These are phyloP conservation scores for Columba janthina DNA, from an alignment of 2,113 vertebrate genomes.

Conservation along the genomic window DNA sequence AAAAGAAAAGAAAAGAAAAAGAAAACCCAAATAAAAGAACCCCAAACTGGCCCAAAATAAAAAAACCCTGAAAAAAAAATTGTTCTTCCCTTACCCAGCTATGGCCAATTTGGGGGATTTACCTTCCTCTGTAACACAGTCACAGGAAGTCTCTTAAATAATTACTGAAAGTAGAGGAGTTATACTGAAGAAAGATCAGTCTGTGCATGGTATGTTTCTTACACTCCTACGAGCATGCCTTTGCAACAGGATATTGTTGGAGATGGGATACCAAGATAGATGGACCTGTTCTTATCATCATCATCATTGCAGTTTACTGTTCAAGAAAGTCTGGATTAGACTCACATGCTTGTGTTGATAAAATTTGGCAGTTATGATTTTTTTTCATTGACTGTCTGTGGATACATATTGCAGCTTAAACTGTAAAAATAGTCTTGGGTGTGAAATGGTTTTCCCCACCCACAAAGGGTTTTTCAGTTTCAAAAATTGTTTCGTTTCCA, in stretches of 20 bases:
- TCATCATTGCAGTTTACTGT: background rate
- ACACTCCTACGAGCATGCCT: background rate
- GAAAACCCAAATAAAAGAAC: background rate
- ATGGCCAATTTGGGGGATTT: background rate
- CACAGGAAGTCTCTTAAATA: slow-evolving; percentile 1
- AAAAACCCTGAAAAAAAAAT: background rate
- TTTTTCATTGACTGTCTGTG: background rate
- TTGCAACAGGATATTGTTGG: slow-evolving; percentile 1
- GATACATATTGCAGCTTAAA: background rate
- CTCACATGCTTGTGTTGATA: background rate
- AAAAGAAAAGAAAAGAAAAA: too few relatives aligned
- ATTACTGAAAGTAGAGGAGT: background rate
- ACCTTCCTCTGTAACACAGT: background rate
- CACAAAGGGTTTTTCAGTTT: slow-evolving; percentile 21
- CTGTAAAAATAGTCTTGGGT: background rate
- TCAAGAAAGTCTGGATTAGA: background rate
- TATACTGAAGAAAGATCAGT: background rate
- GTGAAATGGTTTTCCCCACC: slow-evolving; percentile 4
- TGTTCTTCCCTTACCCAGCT: background rate
- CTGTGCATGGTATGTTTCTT: background rate
- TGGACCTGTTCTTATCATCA: background rate
- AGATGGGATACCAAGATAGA: background rate
- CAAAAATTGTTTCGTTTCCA: background rate
- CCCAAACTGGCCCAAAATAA: too few relatives aligned
- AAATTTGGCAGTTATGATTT: background rate